Percentiles rank a stretch among this genome's conserved stretches.
Conservation (phyloP, 2,113 vertebrate genomes). For the Etheostoma spectabile region DNA sequence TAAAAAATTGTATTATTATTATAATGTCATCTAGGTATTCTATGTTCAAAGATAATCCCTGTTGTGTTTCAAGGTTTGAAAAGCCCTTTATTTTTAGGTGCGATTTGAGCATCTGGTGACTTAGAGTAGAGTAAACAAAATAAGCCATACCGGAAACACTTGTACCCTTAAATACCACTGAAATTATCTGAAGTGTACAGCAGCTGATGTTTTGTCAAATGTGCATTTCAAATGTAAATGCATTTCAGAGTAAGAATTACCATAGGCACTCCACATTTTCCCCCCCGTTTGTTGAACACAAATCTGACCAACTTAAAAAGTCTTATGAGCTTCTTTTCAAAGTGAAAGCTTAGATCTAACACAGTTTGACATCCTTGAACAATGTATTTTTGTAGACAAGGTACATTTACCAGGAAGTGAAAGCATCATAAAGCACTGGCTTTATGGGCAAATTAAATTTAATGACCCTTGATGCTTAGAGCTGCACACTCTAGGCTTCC, state of each 20-base stretch:
- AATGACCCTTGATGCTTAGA: conserved; percentile 46
- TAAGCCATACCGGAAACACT: conserved; percentile 1
- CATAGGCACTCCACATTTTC: background rate
- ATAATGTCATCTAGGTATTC: conserved; percentile 15
- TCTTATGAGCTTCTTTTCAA: conserved; percentile 1
- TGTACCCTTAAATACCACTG: conserved; percentile 15
- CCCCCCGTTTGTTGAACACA: conserved; percentile 15
- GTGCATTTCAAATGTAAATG: conserved; percentile 6
- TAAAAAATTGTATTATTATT: too few species aligned
- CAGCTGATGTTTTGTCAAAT: conserved; percentile 3
- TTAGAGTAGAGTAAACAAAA: conserved; percentile 37
- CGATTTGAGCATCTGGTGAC: conserved; percentile 69
- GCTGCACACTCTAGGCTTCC: conserved; percentile 23
- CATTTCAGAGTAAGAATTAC: background rate
- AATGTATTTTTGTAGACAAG: conserved; percentile 50
- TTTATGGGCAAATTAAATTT: conserved; percentile 52
- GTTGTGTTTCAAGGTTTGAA: conserved; percentile 35
- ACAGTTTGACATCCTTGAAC: conserved; percentile 38
- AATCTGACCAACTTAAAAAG: conserved; percentile 19
- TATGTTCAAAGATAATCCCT: conserved; percentile 56
- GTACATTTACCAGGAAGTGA: conserved; percentile 48
- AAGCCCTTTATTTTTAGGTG: conserved; percentile 45
- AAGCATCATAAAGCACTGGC: conserved; percentile 46
- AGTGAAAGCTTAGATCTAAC: conserved; percentile 11
- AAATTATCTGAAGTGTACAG: conserved; percentile 24